These are phyloP conservation scores for Lipophrys pholis DNA, from an alignment of 2,113 vertebrate genomes.

Conservation along the genomic window DNA sequence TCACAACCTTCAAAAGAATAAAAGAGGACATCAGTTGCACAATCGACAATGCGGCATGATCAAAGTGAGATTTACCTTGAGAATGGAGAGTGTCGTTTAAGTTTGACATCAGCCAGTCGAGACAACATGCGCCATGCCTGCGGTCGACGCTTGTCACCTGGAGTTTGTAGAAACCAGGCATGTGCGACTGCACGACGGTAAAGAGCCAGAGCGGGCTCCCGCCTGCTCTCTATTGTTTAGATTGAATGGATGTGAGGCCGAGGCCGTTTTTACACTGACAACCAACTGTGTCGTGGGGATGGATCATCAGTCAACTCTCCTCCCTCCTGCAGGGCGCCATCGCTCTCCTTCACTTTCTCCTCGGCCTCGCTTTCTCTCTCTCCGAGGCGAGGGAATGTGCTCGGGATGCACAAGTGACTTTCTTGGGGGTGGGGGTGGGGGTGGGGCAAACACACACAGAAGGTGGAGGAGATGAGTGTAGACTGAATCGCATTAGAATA, in stretches of 20 bases:
- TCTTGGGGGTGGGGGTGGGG: not conserved
- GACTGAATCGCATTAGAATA: slow-evolving; percentile 29
- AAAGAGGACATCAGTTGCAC: slow-evolving; percentile 11
- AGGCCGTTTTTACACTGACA: slow-evolving; percentile 64
- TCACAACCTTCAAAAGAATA: slow-evolving; percentile 29
- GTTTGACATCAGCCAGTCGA: slow-evolving; percentile 11
- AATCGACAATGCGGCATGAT: slow-evolving; percentile 20
- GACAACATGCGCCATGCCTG: slow-evolving; percentile 6
- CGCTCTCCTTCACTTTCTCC: slow-evolving; percentile 54
- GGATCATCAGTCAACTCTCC: slow-evolving; percentile 69
- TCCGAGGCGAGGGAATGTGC: slow-evolving; percentile 50
- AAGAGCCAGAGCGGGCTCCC: slow-evolving; percentile 17
- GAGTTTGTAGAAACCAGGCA: slow-evolving; percentile 42
- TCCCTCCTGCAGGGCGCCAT: slow-evolving; percentile 64
- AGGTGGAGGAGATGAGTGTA: slow-evolving; percentile 3
- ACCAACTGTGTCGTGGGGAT: slow-evolving; percentile 52
- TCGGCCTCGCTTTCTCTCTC: slow-evolving; percentile 21
- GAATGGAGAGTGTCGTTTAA: too few species aligned
- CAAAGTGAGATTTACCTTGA: not conserved
- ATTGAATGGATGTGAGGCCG: slow-evolving; percentile 60
- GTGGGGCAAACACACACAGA: slow-evolving; percentile 7
- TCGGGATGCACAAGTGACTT: slow-evolving; percentile 36
- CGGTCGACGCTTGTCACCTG: slow-evolving; percentile 35
- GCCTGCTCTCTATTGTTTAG: slow-evolving; percentile 50
- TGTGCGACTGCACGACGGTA: slow-evolving; percentile 40